phyloP scores from a whole-genome alignment of 2,113 vertebrate genomes.

The Dendrocopos noguchii region DNA sequence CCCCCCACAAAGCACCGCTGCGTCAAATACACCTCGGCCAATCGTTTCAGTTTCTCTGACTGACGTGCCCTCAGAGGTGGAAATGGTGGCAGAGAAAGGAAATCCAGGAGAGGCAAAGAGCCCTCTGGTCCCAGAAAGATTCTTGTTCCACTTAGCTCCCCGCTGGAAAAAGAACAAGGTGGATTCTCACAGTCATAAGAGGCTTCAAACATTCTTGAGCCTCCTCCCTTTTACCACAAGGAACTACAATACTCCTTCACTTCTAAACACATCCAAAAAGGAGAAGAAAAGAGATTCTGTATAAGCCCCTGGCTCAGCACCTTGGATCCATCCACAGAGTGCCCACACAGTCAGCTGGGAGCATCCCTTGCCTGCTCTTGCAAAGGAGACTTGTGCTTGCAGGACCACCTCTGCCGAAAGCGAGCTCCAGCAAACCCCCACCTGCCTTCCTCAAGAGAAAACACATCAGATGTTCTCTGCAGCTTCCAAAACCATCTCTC shows the following conservation, averaged over 20 bases:
- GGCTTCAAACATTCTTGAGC: not conserved
- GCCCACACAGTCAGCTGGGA: not conserved
- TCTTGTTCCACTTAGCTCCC: not conserved
- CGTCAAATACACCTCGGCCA: no score
- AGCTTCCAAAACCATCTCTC: not conserved
- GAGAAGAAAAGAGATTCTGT: not conserved
- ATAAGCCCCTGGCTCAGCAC: slow-evolving; percentile 5
- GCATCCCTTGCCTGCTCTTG: not conserved
- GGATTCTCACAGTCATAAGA: not conserved
- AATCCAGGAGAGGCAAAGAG: not conserved
- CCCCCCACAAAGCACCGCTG: no score
- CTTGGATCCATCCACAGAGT: not conserved
- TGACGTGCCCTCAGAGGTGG: not conserved
- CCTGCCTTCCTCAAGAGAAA: not conserved
- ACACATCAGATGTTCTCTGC: not conserved
- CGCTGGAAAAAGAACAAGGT: not conserved
- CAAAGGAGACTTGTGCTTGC: not conserved
- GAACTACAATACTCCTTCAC: not conserved
- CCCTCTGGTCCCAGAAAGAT: not conserved
- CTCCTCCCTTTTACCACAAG: not conserved
- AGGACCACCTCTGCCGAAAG: not conserved
- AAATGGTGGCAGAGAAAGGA: not conserved
- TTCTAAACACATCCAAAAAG: not conserved
- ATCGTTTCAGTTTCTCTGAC: not conserved
- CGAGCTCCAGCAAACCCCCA: not conserved